phyloP scores from a whole-genome alignment of 2,888 invertebrate species.

The Hypsopygia costalis region DNA sequence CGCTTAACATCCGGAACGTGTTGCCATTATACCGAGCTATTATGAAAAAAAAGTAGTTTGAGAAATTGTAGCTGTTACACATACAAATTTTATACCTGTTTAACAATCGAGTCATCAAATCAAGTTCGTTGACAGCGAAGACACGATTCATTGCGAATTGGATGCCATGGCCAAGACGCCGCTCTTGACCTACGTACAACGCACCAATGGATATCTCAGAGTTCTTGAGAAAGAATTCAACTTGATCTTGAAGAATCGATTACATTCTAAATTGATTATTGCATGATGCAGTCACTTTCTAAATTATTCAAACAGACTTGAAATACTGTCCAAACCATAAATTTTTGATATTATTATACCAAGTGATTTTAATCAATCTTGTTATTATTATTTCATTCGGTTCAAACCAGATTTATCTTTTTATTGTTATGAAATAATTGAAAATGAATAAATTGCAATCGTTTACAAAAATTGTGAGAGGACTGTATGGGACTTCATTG shows the following conservation, averaged over 20 bases:
- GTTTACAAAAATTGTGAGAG: no score
- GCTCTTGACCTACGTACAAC: constrained; percentile 18
- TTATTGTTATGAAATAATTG: no score
- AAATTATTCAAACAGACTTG: constrained; percentile 7
- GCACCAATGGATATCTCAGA: not conserved
- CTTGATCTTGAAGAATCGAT: constrained; percentile 8
- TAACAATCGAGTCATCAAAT: not conserved
- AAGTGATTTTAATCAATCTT: no score
- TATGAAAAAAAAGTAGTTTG: no score
- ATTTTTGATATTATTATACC: no score
- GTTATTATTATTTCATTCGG: no score
- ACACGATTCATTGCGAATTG: constrained; percentile 10
- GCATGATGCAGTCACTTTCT: not conserved
- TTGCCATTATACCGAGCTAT: no score
- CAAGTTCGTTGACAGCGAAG: constrained; percentile 19
- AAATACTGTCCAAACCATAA: not conserved
- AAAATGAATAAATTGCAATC: no score
- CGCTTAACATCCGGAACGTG: no score
- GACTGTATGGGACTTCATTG: no score
- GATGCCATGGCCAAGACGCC: constrained; percentile 16
- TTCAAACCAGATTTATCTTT: no score
- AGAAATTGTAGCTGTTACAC: no score
- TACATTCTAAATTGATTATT: constrained; percentile 4
- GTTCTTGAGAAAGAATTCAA: constrained; percentile 5
- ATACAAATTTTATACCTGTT: not conserved